These are phyloP conservation scores for Anthophora plumipes DNA, from an alignment of 2,888 invertebrate genomes.

Conservation along the genomic window DNA sequence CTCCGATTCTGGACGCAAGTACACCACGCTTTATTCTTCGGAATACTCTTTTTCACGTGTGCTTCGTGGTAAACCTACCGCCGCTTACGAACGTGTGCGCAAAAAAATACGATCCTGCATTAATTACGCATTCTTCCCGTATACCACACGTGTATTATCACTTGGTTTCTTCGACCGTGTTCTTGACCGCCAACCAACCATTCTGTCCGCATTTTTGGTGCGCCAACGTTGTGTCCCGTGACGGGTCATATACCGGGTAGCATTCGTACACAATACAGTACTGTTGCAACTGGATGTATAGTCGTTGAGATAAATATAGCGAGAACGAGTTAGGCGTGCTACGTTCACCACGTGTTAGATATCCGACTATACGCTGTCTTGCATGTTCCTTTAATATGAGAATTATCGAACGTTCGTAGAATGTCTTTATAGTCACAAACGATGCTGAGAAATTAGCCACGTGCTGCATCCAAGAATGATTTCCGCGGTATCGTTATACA, in stretches of 20 bases:
- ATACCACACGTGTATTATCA: slow-evolving; percentile 28
- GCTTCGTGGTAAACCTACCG: background rate
- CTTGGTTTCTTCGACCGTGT: slow-evolving; percentile 54
- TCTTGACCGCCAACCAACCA: slow-evolving; percentile 54
- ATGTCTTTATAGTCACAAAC: background rate
- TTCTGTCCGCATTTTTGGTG: slow-evolving; percentile 61
- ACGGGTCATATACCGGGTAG: slow-evolving; percentile 51
- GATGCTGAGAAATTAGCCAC: background rate
- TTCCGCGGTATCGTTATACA: slow-evolving; percentile 33
- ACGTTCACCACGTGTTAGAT: background rate
- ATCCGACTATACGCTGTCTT: background rate
- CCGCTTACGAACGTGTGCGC: background rate
- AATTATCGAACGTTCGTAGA: background rate
- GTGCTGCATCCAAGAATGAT: slow-evolving; percentile 21
- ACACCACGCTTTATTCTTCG: slow-evolving; percentile 7
- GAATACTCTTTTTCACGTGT: slow-evolving; percentile 1
- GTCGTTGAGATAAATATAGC: too few relatives aligned
- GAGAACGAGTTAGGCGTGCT: background rate
- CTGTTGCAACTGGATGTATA: too few relatives aligned
- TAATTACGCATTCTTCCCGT: slow-evolving; percentile 32
- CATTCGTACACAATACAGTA: background rate
- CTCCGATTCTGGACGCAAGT: slow-evolving; percentile 14
- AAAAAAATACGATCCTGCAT: slow-evolving; percentile 17
- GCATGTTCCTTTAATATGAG: background rate
- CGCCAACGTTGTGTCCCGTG: slow-evolving; percentile 31